phyloP scores from a whole-genome alignment of 2,113 vertebrate species.

The Maccullochella peelii region DNA sequence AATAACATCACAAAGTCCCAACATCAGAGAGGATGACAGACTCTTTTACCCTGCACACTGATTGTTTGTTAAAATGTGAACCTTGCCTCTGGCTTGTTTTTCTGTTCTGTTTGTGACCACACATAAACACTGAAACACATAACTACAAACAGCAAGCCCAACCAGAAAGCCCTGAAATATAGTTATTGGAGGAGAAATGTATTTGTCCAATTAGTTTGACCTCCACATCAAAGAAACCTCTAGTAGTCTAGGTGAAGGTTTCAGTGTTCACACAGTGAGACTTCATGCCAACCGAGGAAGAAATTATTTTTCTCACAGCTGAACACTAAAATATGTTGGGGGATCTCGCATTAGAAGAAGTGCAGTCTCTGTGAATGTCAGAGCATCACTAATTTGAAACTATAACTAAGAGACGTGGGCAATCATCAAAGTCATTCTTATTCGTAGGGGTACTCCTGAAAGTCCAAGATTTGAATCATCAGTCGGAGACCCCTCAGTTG shows the following conservation, averaged over 20 bases:
- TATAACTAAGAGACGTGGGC: neutral
- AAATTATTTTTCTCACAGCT: conserved; percentile 1
- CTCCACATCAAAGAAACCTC: conserved; percentile 32
- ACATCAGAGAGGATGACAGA: conserved; percentile 27
- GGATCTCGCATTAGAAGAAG: neutral
- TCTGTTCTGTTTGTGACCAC: no score
- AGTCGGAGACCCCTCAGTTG: no score
- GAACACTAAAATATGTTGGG: neutral
- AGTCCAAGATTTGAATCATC: no score
- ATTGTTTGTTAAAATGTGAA: conserved; percentile 26
- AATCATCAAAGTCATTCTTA: neutral
- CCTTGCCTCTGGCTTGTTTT: neutral
- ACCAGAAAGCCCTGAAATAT: neutral
- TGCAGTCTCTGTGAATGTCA: conserved; percentile 3
- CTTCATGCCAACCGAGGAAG: neutral
- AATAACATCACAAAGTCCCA: conserved; percentile 22
- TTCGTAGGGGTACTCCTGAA: no score
- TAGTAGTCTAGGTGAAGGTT: conserved; percentile 24
- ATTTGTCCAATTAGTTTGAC: conserved; percentile 33
- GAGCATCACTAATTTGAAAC: neutral
- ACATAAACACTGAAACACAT: conserved; percentile 7
- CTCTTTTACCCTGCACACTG: conserved; percentile 31
- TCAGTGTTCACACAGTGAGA: conserved; percentile 4
- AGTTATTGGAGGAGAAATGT: neutral
- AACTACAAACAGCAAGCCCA: conserved; percentile 5